Base-by-base conservation (phyloP, 2,797 vertebrate species). In the Malacoctenus gilli region DNA sequence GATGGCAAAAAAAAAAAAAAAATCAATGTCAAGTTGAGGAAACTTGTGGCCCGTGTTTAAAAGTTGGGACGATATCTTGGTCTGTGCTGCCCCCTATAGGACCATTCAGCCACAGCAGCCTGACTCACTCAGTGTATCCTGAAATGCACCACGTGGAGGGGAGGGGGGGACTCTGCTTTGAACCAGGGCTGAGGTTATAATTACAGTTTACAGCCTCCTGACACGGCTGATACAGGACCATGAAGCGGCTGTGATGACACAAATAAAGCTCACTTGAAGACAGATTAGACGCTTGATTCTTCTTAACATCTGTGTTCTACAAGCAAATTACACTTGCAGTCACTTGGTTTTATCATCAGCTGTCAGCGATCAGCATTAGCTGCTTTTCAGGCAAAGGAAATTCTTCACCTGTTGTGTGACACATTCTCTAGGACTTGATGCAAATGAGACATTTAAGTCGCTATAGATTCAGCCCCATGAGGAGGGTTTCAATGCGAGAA, bases 1-100 rank as follows among this genome's bases (percentile, higher is more conserved):
- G n/a, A n/a, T n/a, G n/a, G n/a, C n/a, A n/a, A n/a, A n/a, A n/a
- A n/a, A n/a, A n/a, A n/a, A n/a, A n/a, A n/a, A n/a, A n/a, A n/a
- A n/a, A n/a, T n/a, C n/a, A n/a, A n/a, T n/a, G n/a, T n/a, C n/a
- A n/a, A n/a, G n/a, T n/a, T n/a, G n/a, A n/a, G n/a, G n/a, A n/a
- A n/a, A n/a, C n/a, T n/a, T n/a, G n/a, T n/a, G n/a, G n/a, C n/a
- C n/a, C n/a, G n/a, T n/a, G 12, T 12, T 8, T 15, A 6, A 19
- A 12, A 57, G 14, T 20, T 11, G 4, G 3, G 28, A 49, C 20
- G 20, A 75, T 61, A 15, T 35, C 41, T 55, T 66, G 77, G 86
- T 80, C 65, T 85, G 1, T 77, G 60, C 39, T 63, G 87, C 86
- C 87, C 85, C 55, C 87, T 88, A 36, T 13, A 58, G 86, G 82